These are phyloP conservation scores for Pocillopora grandis DNA, from an alignment of 92 coral and sea anemone species.

Conservation along the genomic window DNA sequence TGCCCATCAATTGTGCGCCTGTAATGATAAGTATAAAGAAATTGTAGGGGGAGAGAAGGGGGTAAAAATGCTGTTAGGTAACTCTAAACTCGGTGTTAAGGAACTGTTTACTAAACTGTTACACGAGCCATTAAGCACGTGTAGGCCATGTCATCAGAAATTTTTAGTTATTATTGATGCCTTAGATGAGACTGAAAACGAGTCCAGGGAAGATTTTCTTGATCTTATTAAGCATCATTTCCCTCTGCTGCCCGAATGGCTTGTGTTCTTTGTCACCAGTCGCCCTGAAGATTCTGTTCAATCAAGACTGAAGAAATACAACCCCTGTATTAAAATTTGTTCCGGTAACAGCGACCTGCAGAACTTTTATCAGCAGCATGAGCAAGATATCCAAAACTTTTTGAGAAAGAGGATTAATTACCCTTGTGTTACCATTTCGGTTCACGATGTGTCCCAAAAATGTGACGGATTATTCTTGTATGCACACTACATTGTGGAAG, in stretches of 20 bases:
- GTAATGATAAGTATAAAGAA: slow-evolving; percentile 27
- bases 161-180: slow-evolving; percentile 45
- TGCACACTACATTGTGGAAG: background rate
- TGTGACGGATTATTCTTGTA: background rate
- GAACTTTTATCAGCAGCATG: background rate
- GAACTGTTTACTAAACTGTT: slow-evolving; percentile 53
- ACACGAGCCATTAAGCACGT: slow-evolving; percentile 46
- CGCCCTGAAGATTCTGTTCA: slow-evolving; percentile 41
- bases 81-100: slow-evolving; percentile 29
- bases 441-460: background rate
- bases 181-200: slow-evolving; percentile 38
- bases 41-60: slow-evolving; percentile 30
- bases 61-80: slow-evolving; percentile 21
- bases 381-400: background rate
- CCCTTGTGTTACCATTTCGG: background rate
- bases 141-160: background rate
- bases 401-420: background rate
- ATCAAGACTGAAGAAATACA: background rate
- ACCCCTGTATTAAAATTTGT: slow-evolving; percentile 1
- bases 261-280: slow-evolving; percentile 59
- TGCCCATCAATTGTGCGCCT: slow-evolving; percentile 32
- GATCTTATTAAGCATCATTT: slow-evolving; percentile 32
- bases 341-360: background rate
- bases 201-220: background rate
- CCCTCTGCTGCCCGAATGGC: slow-evolving; percentile 54